Conservation (phyloP, 2,113 vertebrate species). For the Vimba vimba region DNA sequence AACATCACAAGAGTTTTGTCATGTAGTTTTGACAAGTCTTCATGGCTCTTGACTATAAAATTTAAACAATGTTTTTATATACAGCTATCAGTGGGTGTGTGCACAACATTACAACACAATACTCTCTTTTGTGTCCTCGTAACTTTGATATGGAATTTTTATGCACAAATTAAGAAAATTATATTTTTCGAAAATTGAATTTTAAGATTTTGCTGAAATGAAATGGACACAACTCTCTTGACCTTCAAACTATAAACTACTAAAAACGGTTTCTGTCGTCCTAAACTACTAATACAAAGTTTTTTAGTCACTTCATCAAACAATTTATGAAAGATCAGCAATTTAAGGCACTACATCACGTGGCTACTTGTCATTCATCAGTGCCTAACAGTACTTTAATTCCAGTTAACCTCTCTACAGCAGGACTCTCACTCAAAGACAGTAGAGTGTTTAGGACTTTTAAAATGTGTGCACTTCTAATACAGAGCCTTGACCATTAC, state of each 20-base stretch:
- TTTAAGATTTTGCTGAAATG: not conserved
- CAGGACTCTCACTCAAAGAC: not conserved
- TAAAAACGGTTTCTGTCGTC: not conserved
- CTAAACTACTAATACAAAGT: not conserved
- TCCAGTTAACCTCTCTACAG: not conserved
- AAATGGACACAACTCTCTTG: not conserved
- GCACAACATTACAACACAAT: not conserved
- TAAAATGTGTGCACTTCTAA: not conserved
- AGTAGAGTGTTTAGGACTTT: not conserved
- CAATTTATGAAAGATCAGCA: not conserved
- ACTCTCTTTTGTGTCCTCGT: not conserved
- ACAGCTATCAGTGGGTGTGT: not conserved
- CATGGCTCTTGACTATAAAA: slow-evolving; percentile 2
- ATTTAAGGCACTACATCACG: not conserved
- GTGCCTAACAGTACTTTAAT: not conserved
- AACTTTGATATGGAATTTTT: not conserved
- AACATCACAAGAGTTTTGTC: not conserved
- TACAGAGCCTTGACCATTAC: not conserved
- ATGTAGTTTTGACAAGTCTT: slow-evolving; percentile 28
- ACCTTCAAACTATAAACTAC: not conserved
- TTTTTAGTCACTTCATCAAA: not conserved
- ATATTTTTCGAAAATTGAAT: not conserved
- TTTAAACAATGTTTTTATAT: slow-evolving; percentile 1
- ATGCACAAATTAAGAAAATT: not conserved
- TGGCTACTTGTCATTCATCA: not conserved